A percentile compares a stretch with the other conserved stretches of the same genome.
These are phyloP conservation scores for Aphelinus atriplicis DNA, from an alignment of 1,140 invertebrate species.

Conservation along the genomic window DNA sequence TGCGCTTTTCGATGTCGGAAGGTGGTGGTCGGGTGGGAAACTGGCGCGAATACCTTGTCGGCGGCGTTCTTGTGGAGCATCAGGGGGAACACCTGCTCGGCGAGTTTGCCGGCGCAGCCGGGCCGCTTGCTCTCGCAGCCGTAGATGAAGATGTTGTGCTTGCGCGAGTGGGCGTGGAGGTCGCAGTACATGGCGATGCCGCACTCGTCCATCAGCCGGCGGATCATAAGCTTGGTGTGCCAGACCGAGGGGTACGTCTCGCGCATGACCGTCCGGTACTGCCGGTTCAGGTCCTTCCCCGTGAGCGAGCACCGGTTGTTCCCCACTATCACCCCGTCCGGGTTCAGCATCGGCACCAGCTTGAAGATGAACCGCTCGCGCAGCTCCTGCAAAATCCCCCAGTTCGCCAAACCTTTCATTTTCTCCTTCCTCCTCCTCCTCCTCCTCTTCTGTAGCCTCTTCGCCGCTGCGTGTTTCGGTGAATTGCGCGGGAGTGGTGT, in stretches of 20 bases:
- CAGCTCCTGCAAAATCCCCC: conserved; percentile 70
- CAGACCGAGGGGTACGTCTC: conserved; percentile 93
- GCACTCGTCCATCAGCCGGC: conserved; percentile 88
- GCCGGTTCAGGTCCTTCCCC: conserved; percentile 87
- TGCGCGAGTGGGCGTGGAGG: conserved; percentile 93
- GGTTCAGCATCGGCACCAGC: conserved; percentile 94
- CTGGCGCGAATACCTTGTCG: conserved; percentile 76
- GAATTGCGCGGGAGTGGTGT: too few species aligned
- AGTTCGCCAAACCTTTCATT: too few species aligned
- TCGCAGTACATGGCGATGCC: conserved; percentile 95
- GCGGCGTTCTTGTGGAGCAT: conserved; percentile 93
- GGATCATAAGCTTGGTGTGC: conserved; percentile 90
- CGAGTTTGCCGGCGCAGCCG: conserved; percentile 78
- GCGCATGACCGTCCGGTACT: conserved; percentile 87
- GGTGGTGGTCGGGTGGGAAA: too few species aligned
- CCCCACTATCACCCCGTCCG: conserved; percentile 95
- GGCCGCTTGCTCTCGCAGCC: conserved; percentile 88
- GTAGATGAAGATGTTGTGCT: conserved; percentile 95
- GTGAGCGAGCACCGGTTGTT: conserved; percentile 90
- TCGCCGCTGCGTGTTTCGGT: too few species aligned
- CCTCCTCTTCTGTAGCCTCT: too few species aligned
- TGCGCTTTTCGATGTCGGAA: too few species aligned
- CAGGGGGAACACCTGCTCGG: conserved; percentile 90
- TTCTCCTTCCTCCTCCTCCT: too few species aligned
- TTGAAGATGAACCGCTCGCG: conserved; percentile 95